These are phyloP conservation scores for Saccostrea glomerata DNA, from an alignment of 1,140 invertebrate species.

Conservation along the genomic window DNA sequence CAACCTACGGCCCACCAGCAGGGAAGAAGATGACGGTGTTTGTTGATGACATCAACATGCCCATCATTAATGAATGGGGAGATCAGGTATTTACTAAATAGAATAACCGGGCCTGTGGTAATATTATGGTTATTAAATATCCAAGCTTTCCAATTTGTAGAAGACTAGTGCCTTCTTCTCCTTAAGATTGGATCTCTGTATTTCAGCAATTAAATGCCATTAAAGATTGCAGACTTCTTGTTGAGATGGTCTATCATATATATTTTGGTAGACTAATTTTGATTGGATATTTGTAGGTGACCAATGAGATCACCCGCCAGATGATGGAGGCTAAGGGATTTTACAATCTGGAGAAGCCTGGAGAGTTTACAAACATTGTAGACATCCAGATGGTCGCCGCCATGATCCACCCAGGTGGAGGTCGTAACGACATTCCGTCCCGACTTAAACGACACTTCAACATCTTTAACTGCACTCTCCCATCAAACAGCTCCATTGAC, in stretches of 20 bases:
- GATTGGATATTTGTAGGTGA: constrained; percentile 78
- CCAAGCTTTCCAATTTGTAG: too few relatives aligned
- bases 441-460: constrained; percentile 95
- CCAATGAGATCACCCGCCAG: constrained; percentile 97
- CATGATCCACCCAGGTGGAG: constrained; percentile 92
- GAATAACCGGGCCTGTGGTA: too few relatives aligned
- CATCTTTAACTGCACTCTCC: constrained; percentile 97
- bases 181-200: too few relatives aligned
- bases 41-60: constrained; percentile 97
- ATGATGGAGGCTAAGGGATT: constrained; percentile 98
- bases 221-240: neutral
- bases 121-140: too few relatives aligned
- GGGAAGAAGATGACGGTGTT: constrained; percentile 97
- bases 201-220: too few relatives aligned
- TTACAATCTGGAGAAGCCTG: constrained; percentile 97
- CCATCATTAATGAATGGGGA: constrained; percentile 96
- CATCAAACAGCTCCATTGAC: constrained; percentile 91
- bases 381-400: constrained; percentile 95
- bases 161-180: too few relatives aligned
- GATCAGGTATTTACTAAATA: constrained; percentile 84
- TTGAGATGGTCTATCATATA: too few relatives aligned
- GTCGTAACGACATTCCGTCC: constrained; percentile 96
- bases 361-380: constrained; percentile 94
- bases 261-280: neutral
- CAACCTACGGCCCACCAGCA: constrained; percentile 94